These are phyloP conservation scores for Platalea minor DNA, from an alignment of 2,797 vertebrate genomes.

Conservation along the genomic window DNA sequence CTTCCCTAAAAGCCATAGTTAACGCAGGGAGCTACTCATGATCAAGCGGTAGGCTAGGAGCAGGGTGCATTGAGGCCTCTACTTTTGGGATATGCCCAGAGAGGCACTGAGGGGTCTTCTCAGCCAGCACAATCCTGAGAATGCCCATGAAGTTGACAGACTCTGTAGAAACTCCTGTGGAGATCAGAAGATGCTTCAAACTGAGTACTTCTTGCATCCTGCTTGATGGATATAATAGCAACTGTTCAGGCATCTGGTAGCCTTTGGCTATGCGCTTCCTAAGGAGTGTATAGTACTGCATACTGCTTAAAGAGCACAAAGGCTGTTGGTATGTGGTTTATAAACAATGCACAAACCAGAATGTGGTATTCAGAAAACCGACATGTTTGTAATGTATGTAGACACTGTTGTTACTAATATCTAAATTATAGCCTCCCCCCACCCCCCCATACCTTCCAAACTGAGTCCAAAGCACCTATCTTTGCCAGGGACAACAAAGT, in stretches of 20 bases:
- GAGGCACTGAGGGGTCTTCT: not conserved
- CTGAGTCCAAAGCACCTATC: not conserved
- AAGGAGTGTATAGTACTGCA: not conserved
- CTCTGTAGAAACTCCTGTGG: not conserved
- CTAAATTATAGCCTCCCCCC: not conserved
- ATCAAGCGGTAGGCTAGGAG: not conserved
- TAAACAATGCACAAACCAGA: constrained; percentile 31
- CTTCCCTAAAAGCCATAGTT: not conserved
- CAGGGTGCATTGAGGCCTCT: not conserved
- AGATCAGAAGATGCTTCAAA: constrained; percentile 50
- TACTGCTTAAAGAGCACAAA: constrained; percentile 14
- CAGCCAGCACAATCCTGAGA: not conserved
- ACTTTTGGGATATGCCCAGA: not conserved
- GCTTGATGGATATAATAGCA: not conserved
- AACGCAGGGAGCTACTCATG: not conserved
- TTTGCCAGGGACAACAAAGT: constrained; percentile 27
- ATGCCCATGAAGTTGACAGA: not conserved
- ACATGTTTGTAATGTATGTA: constrained; percentile 9
- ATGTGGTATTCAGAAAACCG: constrained; percentile 4
- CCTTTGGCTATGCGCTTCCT: constrained; percentile 41
- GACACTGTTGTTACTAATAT: not conserved
- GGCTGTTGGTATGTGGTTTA: constrained; percentile 12
- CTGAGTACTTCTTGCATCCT: not conserved
- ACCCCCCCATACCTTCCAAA: not conserved
- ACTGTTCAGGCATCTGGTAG: constrained; percentile 32